Conservation (phyloP, 2,113 vertebrate species). For the Pelecanoides urinatrix region DNA sequence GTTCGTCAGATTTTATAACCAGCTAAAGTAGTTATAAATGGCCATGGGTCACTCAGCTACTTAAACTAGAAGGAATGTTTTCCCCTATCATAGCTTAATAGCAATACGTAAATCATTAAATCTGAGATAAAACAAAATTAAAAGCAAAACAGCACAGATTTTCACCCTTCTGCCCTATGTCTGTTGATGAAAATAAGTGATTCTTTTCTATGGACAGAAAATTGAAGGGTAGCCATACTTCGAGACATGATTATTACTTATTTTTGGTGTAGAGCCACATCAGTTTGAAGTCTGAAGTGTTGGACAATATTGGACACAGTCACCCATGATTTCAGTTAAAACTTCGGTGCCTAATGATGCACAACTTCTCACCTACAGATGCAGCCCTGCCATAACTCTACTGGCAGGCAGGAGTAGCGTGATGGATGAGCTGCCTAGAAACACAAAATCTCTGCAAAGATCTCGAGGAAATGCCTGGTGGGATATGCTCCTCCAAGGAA, state of each 20-base stretch:
- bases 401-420: background rate
- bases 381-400: background rate
- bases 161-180: background rate
- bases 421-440: background rate
- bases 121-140: background rate
- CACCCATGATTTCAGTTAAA: background rate
- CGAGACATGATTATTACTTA: background rate
- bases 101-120: background rate
- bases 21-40: background rate
- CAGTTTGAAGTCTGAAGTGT: background rate
- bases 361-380: background rate
- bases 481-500: background rate
- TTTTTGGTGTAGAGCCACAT: background rate
- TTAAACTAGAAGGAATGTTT: background rate
- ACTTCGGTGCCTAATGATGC: accelerated
- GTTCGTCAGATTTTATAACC: background rate
- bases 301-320: background rate
- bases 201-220: background rate
- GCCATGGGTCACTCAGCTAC: background rate
- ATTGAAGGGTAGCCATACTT: background rate
- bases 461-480: accelerated
- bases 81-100: background rate
- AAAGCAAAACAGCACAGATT: background rate
- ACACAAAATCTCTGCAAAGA: background rate
- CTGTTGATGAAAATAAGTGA: background rate